These are phyloP conservation scores for Diplodus sargus DNA, from an alignment of 2,797 vertebrate genomes.

Conservation along the genomic window DNA sequence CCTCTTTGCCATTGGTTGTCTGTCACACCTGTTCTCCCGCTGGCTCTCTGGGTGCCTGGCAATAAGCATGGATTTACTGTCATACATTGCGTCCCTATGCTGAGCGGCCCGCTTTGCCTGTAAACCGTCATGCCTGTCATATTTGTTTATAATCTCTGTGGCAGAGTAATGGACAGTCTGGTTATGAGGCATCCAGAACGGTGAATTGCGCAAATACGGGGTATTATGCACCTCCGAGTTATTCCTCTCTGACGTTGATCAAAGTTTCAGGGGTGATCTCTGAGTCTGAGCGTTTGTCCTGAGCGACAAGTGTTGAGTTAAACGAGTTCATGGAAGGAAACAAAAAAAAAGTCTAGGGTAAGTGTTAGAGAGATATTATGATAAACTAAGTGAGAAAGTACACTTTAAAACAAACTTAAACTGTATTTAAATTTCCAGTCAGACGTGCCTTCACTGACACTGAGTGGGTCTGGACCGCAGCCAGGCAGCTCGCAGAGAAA, in stretches of 20 bases:
- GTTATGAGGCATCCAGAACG: constrained; percentile 46
- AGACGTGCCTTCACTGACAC: constrained; percentile 7
- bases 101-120: constrained; percentile 62
- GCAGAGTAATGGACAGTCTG: constrained; percentile 62
- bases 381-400: constrained; percentile 31
- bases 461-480: constrained; percentile 29
- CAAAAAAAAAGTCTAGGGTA: neutral
- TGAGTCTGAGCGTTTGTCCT: neutral
- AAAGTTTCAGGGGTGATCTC: constrained; percentile 11
- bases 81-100: constrained; percentile 34
- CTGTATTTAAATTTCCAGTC: constrained; percentile 23
- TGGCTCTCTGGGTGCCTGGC: constrained; percentile 26
- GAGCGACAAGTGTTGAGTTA: constrained; percentile 6
- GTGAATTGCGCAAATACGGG: constrained; percentile 28
- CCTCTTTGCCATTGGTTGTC: constrained; percentile 10
- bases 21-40: constrained; percentile 16
- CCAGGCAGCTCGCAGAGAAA: constrained; percentile 44
- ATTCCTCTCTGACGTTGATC: constrained; percentile 51
- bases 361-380: constrained; percentile 22
- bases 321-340: constrained; percentile 22
- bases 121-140: constrained; percentile 70
- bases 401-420: neutral
- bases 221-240: constrained; percentile 39
- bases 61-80: constrained; percentile 68
- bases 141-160: constrained; percentile 75